A percentile compares a stretch with the other conserved stretches of the same genome.
Conservation (phyloP, 1,140 invertebrate species). For the Anastrepha ludens region DNA sequence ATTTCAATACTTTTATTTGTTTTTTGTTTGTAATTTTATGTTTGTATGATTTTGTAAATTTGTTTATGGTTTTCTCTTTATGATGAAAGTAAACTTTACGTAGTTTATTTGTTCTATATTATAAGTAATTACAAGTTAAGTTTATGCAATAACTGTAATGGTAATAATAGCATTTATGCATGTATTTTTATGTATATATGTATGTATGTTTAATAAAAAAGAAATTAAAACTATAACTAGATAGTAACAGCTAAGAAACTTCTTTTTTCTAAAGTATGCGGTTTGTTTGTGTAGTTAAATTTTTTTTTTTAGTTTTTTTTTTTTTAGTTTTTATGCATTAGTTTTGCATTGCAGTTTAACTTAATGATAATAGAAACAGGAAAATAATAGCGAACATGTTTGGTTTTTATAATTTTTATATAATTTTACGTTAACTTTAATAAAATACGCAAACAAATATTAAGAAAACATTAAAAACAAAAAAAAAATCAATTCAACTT, state of each 20-base stretch:
- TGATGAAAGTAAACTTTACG: slow-evolving; percentile 54
- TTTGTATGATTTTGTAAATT: slow-evolving; percentile 54
- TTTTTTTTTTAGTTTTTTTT: slow-evolving; percentile 53
- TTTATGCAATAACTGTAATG: slow-evolving; percentile 39
- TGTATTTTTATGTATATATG: slow-evolving; percentile 41
- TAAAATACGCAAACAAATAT: slow-evolving; percentile 47
- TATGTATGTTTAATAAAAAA: slow-evolving; percentile 46
- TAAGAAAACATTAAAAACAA: not conserved
- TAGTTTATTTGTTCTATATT: slow-evolving; percentile 57
- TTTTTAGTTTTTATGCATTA: slow-evolving; percentile 31
- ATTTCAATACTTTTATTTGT: slow-evolving; percentile 47
- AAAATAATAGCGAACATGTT: slow-evolving; percentile 40
- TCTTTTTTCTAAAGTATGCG: slow-evolving; percentile 22
- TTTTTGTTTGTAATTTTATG: slow-evolving; percentile 43
- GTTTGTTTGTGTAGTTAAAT: slow-evolving; percentile 7
- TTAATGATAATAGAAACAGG: slow-evolving; percentile 40
- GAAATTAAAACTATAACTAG: slow-evolving; percentile 53
- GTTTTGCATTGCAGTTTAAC: slow-evolving; percentile 49
- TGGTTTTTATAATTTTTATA: slow-evolving; percentile 29
- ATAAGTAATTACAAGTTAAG: slow-evolving; percentile 50
- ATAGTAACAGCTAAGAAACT: slow-evolving; percentile 52
- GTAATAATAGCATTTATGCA: slow-evolving; percentile 29
- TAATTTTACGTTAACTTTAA: not conserved
- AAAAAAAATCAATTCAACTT: not conserved
- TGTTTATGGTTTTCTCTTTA: slow-evolving; percentile 51